Conservation (phyloP, 2,888 invertebrate genomes). For the Meandrusa payeni region DNA sequence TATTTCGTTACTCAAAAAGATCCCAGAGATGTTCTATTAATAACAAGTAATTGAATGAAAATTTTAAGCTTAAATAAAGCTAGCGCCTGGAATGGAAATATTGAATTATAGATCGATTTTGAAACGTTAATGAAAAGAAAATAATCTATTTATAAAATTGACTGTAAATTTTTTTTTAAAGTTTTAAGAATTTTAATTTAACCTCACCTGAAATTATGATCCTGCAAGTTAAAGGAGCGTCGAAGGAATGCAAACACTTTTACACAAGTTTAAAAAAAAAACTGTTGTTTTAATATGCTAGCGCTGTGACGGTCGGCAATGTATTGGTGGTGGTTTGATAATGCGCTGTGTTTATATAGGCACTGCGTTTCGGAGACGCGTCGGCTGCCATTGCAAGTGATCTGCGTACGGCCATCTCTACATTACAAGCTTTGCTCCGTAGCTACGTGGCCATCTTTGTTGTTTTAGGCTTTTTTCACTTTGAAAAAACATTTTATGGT, state of each 20-base stretch:
- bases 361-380: conserved; percentile 41
- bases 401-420: conserved; percentile 33
- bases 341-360: conserved; percentile 63
- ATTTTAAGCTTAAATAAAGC: no score
- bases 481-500: conserved; percentile 7
- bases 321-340: conserved; percentile 69
- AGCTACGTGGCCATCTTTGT: conserved; percentile 23
- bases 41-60: no score
- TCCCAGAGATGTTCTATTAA: no score
- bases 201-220: conserved; percentile 66
- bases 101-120: no score
- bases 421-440: conserved; percentile 21
- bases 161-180: no score
- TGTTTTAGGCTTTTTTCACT: conserved; percentile 14
- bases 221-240: conserved; percentile 49
- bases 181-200: no score
- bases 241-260: conserved; percentile 54
- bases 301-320: conserved; percentile 67
- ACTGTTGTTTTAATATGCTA: conserved; percentile 52
- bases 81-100: no score
- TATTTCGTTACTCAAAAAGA: no score
- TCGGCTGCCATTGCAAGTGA: conserved; percentile 54
- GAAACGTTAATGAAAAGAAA: no score
- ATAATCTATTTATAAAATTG: no score
- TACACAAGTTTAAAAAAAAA: conserved; percentile 50